Base-by-base conservation (phyloP, 2,113 vertebrate genomes). In the Xiphophorus maculatus region DNA sequence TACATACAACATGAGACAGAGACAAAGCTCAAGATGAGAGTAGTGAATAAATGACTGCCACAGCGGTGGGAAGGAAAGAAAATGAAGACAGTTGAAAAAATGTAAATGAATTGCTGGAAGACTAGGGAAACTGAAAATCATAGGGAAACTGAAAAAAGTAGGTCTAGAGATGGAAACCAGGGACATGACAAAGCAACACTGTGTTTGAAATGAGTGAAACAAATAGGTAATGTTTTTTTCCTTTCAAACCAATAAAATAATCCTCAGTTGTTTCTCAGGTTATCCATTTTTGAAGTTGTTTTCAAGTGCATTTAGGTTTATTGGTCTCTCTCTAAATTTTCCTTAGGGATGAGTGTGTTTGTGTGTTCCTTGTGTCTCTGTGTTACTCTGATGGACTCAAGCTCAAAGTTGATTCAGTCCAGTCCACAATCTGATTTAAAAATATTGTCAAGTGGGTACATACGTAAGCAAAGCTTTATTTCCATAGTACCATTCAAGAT, bases 1-100 rank as follows among this genome's bases (percentile, higher is more conserved):
- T 64, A 42, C 48, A 75, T 63, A 71, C 80, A 32, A 63, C 6
- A 40, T 58, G 64, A 82, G 62, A 68, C 33, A n/a, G 66, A 69
- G 68, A 71, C 30, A 19, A 29, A 71, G 37, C 17, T 17, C 19
- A 22, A 80, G 66, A 81, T 37, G n/a, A 74, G 79, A 30, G 33
- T 22, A 42, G 33, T 44, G 63, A 76, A 69, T 73, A 42, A 81
- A 74, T 71, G 70, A 69, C 1, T 73, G 66, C 54, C 10, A 72
- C 8, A 40, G 66, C 1, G 0, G 14, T 32, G 12, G 28, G 13
- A 54, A 32, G 25, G 4, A 68, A 25, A 40, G 22, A 62, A 17
- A 58, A 77, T 7, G 30, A 73, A 71, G 74, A 74, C 10, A 3
- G 32, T 32, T 19, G 13, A 65, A 51, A 42, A 67, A 60, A 70